Evolutionary conservation across 2,113 vertebrate species (phyloP).

Genomic region (Vimba vimba): DNA sequence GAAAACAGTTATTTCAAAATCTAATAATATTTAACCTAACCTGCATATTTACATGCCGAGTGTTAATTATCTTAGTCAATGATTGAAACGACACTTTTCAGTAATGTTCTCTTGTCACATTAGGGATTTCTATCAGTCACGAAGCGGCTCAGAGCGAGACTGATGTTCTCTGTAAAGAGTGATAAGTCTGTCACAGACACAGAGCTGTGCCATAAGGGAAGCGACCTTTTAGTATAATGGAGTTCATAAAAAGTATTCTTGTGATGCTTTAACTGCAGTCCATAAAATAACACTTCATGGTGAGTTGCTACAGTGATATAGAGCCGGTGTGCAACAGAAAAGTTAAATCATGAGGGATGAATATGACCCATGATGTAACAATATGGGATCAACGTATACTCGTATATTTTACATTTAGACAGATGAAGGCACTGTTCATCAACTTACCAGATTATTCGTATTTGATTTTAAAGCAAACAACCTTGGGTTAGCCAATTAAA

Average conservation of each 20-base stretch:
- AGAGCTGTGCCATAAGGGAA: conserved; percentile 62
- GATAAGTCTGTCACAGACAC: conserved; percentile 59
- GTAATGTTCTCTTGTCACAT: conserved; percentile 14
- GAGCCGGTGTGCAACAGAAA: conserved; percentile 31
- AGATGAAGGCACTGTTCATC: not conserved
- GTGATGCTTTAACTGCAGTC: conserved; percentile 66
- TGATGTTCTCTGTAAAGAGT: conserved; percentile 29
- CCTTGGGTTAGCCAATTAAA: conserved; percentile 5
- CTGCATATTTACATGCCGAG: conserved; percentile 20
- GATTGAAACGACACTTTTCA: conserved; percentile 22
- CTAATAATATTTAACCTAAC: not conserved
- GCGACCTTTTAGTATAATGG: conserved; percentile 64
- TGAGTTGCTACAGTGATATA: conserved; percentile 43
- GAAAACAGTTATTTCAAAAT: not conserved
- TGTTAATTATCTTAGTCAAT: conserved; percentile 38
- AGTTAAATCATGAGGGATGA: conserved; percentile 40
- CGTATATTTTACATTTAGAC: not conserved
- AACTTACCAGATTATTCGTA: not conserved
- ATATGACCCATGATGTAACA: conserved; percentile 10
- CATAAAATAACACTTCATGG: conserved; percentile 61
- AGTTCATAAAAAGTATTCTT: conserved; percentile 67
- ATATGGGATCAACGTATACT: not conserved
- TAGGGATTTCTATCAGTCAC: conserved; percentile 24
- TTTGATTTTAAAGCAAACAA: conserved; percentile 31
- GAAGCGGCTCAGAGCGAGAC: not conserved